Percentiles rank a stretch among this genome's conserved stretches.
Evolutionary conservation across 1,140 invertebrate species (phyloP).

Genomic region (Zaprionus kolodkinae): DNA sequence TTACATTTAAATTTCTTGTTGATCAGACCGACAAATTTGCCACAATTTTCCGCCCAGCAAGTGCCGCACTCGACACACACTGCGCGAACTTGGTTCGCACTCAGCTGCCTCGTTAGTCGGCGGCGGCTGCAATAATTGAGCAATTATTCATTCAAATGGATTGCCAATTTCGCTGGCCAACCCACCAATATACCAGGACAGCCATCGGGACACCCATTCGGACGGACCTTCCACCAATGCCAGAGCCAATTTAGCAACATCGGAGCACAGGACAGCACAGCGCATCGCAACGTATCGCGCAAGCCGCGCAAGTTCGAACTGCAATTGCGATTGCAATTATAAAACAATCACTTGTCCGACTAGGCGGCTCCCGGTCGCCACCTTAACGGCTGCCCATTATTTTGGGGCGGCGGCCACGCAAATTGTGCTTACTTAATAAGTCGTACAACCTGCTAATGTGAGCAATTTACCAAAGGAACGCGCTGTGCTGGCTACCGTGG

Average conservation of each 20-base stretch:
- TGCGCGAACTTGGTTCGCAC: constrained; percentile 1
- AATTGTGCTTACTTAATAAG: constrained; percentile 84
- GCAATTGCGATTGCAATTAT: constrained; percentile 84
- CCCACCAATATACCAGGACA: constrained; percentile 42
- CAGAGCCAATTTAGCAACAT: constrained; percentile 73
- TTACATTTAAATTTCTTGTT: constrained; percentile 32
- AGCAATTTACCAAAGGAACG: constrained; percentile 83
- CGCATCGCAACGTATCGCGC: constrained; percentile 33
- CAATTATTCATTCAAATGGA: constrained; percentile 84
- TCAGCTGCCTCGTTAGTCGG: constrained; percentile 62
- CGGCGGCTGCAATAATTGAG: constrained; percentile 80
- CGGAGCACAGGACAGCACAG: neutral
- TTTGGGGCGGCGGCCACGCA: constrained; percentile 81
- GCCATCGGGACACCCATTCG: neutral
- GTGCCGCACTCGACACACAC: constrained; percentile 22
- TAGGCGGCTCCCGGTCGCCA: constrained; percentile 77
- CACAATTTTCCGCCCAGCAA: constrained; percentile 70
- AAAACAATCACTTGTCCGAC: constrained; percentile 82
- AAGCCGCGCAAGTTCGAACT: constrained; percentile 63
- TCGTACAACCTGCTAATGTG: constrained; percentile 84
- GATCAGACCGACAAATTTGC: constrained; percentile 61
- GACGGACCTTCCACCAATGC: constrained; percentile 32
- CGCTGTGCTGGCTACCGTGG: constrained; percentile 54
- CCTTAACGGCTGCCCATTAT: constrained; percentile 77
- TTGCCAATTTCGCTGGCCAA: constrained; percentile 76